Percentiles rank a stretch among this genome's conserved stretches.
Conservation (phyloP, 1,140 invertebrate species). For the Pentalonia nigronervosa region DNA sequence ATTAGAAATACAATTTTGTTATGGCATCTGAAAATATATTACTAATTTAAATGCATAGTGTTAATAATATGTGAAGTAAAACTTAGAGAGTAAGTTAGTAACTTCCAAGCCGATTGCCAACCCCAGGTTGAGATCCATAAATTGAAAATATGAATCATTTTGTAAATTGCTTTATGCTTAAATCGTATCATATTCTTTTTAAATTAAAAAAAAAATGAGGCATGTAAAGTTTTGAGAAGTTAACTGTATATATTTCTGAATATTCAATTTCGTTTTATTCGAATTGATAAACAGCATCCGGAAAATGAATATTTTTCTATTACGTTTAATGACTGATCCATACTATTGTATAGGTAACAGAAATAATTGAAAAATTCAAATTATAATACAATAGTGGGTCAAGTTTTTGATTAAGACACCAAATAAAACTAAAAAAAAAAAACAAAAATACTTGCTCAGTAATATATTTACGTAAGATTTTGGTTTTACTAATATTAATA, state of each 20-base stretch:
- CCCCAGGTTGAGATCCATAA: background rate
- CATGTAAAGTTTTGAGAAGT: background rate
- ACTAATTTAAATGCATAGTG: background rate
- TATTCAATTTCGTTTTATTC: background rate
- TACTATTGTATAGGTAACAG: background rate
- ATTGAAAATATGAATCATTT: background rate
- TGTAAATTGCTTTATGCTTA: background rate
- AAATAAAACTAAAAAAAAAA: too few species aligned
- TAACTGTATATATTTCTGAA: background rate
- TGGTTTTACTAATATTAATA: background rate
- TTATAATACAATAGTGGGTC: background rate
- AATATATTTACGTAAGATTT: background rate
- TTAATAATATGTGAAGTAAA: too few species aligned
- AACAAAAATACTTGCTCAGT: background rate
- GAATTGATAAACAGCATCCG: background rate
- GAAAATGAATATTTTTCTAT: background rate
- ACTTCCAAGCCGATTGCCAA: too few species aligned
- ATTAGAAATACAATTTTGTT: background rate
- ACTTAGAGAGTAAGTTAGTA: background rate
- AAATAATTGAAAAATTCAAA: background rate
- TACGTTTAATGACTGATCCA: background rate
- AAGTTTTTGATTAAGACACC: background rate
- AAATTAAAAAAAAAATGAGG: background rate
- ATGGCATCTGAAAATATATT: background rate
- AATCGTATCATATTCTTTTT: background rate